These are phyloP conservation scores for Sarcophilus harrisii DNA, from an alignment of 2,797 vertebrate genomes.

Conservation along the genomic window DNA sequence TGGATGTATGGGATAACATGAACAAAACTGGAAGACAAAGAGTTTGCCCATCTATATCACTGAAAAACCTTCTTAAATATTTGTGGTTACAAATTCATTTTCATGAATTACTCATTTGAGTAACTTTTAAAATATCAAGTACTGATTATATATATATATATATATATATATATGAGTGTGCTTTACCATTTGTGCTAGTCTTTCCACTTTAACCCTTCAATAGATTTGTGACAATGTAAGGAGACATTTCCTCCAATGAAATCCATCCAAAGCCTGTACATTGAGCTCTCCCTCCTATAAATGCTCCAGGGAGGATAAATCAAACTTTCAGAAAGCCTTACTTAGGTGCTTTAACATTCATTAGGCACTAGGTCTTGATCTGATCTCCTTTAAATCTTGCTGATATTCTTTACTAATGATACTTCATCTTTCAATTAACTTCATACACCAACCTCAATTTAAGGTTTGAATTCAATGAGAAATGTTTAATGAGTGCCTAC, in stretches of 20 bases:
- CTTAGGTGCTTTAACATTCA: neutral
- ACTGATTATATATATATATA: neutral
- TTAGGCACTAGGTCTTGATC: neutral
- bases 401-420: neutral
- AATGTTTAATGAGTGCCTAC: neutral
- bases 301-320: neutral
- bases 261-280: neutral
- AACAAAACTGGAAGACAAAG: neutral
- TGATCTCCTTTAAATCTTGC: neutral
- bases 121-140: neutral
- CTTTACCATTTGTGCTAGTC: neutral
- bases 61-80: neutral
- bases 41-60: neutral
- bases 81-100: neutral
- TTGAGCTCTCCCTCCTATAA: neutral
- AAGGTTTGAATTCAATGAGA: neutral
- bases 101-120: neutral
- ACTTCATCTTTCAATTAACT: neutral
- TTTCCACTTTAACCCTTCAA: neutral
- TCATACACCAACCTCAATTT: neutral
- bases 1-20: neutral
- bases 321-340: neutral
- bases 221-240: neutral
- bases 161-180: neutral
- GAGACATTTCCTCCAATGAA: neutral